phyloP scores from a whole-genome alignment of 2,888 invertebrate species.

The Eupithecia dodoneata region DNA sequence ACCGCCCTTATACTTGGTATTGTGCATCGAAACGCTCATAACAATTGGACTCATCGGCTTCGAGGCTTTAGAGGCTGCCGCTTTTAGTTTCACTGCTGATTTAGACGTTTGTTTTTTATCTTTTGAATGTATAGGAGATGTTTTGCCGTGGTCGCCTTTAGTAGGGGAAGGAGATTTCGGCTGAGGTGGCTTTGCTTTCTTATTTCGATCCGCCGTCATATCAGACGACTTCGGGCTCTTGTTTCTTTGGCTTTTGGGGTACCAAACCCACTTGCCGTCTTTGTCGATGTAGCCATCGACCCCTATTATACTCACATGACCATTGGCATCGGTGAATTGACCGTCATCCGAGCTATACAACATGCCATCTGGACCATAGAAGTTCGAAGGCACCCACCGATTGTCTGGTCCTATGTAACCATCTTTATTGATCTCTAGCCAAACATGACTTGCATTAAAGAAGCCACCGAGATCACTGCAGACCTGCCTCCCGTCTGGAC shows the following conservation, averaged over 20 bases:
- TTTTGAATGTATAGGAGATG: constrained; percentile 33
- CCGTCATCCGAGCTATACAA: constrained; percentile 74
- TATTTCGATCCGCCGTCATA: constrained; percentile 29
- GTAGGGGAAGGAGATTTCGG: background rate
- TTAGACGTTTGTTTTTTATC: constrained; percentile 41
- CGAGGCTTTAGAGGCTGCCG: constrained; percentile 43
- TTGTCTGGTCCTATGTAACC: constrained; percentile 76
- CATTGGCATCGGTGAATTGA: constrained; percentile 61
- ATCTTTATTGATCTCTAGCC: constrained; percentile 78
- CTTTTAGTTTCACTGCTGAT: constrained; percentile 35
- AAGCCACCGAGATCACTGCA: constrained; percentile 80
- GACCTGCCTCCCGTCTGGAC: constrained; percentile 73
- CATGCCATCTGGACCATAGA: constrained; percentile 75
- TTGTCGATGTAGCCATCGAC: constrained; percentile 76
- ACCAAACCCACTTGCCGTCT: constrained; percentile 74
- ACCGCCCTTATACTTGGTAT: constrained; percentile 44
- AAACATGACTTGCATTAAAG: constrained; percentile 65
- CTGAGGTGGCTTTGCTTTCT: background rate
- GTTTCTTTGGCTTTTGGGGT: constrained; percentile 52
- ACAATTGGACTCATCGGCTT: constrained; percentile 55
- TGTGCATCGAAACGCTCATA: constrained; percentile 62
- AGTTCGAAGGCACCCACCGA: constrained; percentile 76
- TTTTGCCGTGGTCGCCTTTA: constrained; percentile 35
- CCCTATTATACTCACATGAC: constrained; percentile 65
- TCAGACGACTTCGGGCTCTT: constrained; percentile 53